Conservation (phyloP, 2,113 vertebrate genomes). For the Geococcyx californianus region DNA sequence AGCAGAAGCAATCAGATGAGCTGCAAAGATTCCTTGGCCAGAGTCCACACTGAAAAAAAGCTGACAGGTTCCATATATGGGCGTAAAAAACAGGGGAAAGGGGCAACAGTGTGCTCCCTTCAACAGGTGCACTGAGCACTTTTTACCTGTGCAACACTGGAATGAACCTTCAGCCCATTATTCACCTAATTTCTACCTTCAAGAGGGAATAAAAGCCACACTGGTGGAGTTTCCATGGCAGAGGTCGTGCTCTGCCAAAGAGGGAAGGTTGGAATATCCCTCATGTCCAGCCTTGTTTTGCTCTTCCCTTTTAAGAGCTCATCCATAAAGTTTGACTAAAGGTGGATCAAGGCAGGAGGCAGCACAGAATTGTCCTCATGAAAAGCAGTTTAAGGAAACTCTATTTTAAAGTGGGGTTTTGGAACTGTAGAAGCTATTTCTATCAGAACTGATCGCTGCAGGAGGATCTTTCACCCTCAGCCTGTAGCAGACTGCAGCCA, state of each 20-base stretch:
- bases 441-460: background rate
- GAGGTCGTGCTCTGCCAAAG: background rate
- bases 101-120: fast-evolving
- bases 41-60: background rate
- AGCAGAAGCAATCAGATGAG: background rate
- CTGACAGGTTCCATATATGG: too few species aligned
- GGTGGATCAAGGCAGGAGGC: background rate
- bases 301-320: background rate
- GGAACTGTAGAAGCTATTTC: background rate
- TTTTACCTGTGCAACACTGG: background rate
- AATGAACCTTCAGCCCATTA: background rate
- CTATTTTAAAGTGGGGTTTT: background rate
- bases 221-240: background rate
- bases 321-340: background rate
- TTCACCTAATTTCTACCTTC: background rate
- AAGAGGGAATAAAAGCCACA: fast-evolving
- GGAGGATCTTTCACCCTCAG: background rate
- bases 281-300: background rate
- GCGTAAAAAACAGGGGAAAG: background rate
- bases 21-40: background rate
- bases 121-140: background rate
- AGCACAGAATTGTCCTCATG: background rate
- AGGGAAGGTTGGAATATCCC: background rate
- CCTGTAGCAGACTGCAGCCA: background rate
- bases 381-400: background rate